phyloP scores from a whole-genome alignment of 2,113 vertebrate genomes.

The Copsychus sechellarum region DNA sequence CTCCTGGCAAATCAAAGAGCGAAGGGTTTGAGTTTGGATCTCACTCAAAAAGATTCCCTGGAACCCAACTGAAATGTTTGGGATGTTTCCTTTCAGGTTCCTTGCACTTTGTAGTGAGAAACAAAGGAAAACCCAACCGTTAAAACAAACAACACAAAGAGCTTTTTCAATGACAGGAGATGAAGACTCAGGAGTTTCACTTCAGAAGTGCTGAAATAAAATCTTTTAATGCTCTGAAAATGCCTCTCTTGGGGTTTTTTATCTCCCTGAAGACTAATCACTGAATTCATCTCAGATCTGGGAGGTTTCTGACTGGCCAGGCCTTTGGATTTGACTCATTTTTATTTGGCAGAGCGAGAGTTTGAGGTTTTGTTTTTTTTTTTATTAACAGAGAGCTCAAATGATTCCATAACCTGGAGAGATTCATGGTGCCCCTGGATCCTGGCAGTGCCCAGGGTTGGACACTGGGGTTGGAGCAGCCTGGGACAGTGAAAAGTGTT shows the following conservation, averaged over 20 bases:
- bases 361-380: not conserved
- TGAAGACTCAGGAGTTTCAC: not conserved
- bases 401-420: not conserved
- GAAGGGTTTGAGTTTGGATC: not conserved
- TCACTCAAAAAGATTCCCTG: not conserved
- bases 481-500: not conserved
- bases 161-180: not conserved
- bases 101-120: conserved; percentile 44
- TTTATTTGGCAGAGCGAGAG: not conserved
- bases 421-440: rapidly evolving
- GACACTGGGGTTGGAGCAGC: not conserved
- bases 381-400: not conserved
- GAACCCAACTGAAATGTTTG: not conserved
- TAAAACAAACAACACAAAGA: not conserved
- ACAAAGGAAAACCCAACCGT: not conserved
- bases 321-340: not conserved
- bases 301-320: not conserved
- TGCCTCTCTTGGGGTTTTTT: not conserved
- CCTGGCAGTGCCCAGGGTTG: not conserved
- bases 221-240: not conserved
- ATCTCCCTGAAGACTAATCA: not conserved
- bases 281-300: not conserved
- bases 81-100: conserved; percentile 32
- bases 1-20: not conserved
- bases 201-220: not conserved